phyloP scores from a whole-genome alignment of 2,888 invertebrate species.

The Drepana falcataria region DNA sequence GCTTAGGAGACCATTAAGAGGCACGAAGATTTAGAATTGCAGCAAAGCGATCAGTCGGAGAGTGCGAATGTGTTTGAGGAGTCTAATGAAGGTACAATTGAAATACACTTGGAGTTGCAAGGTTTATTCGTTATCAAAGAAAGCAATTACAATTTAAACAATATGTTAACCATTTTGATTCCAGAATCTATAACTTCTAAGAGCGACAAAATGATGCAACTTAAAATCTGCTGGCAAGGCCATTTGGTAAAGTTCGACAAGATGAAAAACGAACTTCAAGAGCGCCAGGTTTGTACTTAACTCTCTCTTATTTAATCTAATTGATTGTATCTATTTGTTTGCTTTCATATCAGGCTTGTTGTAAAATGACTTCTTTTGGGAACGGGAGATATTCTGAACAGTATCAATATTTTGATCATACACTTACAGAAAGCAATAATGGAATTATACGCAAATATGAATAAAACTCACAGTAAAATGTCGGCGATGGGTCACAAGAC shows the following conservation, averaged over 20 bases:
- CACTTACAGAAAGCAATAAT: conserved; percentile 42
- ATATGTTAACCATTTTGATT: conserved; percentile 5
- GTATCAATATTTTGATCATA: neutral
- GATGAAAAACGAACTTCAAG: conserved; percentile 51
- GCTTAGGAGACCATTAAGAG: conserved; percentile 46
- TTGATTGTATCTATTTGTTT: neutral
- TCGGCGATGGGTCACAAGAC: conserved; percentile 36
- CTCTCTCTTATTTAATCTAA: neutral
- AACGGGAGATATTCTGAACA: no score
- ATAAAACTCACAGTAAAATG: conserved; percentile 45
- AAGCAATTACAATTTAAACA: no score
- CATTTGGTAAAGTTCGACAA: conserved; percentile 46
- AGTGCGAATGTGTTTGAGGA: conserved; percentile 11
- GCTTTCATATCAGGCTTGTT: no score
- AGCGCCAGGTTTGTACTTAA: conserved; percentile 43
- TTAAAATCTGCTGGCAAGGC: conserved; percentile 50
- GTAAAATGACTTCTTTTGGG: no score
- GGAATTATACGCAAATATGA: conserved; percentile 46
- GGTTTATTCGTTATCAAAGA: no score
- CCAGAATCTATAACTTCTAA: conserved; percentile 37
- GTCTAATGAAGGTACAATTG: conserved; percentile 28
- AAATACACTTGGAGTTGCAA: no score
- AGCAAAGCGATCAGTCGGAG: conserved; percentile 24
- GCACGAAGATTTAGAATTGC: conserved; percentile 42
- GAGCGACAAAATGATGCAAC: conserved; percentile 32